Conservation (phyloP, 1,140 invertebrate genomes). For the Bombus sibiricus region DNA sequence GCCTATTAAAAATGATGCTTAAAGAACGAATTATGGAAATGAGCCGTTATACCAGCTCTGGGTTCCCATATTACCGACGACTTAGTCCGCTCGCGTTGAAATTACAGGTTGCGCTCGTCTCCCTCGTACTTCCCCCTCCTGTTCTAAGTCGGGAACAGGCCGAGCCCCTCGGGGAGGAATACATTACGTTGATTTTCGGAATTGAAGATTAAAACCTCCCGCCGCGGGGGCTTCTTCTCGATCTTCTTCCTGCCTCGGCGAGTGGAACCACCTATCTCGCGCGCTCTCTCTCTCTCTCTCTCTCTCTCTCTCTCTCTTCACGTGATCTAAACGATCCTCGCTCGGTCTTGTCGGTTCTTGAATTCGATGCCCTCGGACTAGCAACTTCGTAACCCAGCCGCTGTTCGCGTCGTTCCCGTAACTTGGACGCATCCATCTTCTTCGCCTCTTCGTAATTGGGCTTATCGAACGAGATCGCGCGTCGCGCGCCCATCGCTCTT, state of each 20-base stretch:
- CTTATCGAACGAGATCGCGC: background rate
- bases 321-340: background rate
- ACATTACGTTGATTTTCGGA: slow-evolving; percentile 78
- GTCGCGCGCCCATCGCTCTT: background rate
- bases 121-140: slow-evolving; percentile 26
- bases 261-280: background rate
- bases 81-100: slow-evolving; percentile 77
- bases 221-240: slow-evolving; percentile 39
- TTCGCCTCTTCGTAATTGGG: background rate
- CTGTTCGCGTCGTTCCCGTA: background rate
- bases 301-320: background rate
- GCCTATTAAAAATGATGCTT: slow-evolving; percentile 81
- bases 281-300: too few relatives aligned
- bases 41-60: slow-evolving; percentile 73
- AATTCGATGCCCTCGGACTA: background rate
- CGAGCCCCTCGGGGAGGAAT: slow-evolving; percentile 72
- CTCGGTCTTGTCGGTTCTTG: background rate
- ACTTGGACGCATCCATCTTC: background rate
- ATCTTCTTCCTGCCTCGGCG: slow-evolving; percentile 32
- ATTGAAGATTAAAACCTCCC: slow-evolving; percentile 71
- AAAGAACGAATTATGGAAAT: slow-evolving; percentile 82
- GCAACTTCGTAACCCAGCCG: background rate
- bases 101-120: slow-evolving; percentile 76
- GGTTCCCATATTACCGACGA: slow-evolving; percentile 79
- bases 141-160: slow-evolving; percentile 59